phyloP scores from a whole-genome alignment of 2,888 invertebrate species.

The Graphium colonna region DNA sequence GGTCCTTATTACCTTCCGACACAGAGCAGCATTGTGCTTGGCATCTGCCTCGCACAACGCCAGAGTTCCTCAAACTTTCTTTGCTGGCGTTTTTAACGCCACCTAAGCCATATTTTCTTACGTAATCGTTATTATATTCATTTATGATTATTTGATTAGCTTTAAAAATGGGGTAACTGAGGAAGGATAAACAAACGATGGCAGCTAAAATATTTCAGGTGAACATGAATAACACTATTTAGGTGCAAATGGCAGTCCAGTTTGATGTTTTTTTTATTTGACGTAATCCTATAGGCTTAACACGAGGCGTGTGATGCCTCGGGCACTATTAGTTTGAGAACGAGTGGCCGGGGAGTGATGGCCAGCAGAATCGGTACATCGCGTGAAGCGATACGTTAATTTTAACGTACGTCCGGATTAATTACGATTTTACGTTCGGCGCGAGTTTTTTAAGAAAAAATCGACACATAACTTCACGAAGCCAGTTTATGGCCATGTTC shows the following conservation, averaged over 20 bases:
- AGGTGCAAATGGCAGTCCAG: no score
- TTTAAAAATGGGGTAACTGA: no score
- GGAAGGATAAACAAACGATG: no score
- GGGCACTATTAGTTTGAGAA: background rate
- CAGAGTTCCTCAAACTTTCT: slow-evolving; percentile 10
- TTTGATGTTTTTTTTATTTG: no score
- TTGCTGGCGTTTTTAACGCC: no score
- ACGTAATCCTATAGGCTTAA: no score
- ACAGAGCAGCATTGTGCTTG: slow-evolving; percentile 13
- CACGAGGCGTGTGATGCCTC: no score
- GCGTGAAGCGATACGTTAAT: slow-evolving; percentile 28
- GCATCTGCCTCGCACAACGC: background rate
- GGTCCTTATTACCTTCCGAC: slow-evolving; percentile 12
- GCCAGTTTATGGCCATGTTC: slow-evolving; percentile 3
- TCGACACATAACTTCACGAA: slow-evolving; percentile 7
- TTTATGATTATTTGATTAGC: no score
- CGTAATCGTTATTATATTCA: no score
- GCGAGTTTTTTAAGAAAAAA: slow-evolving; percentile 20
- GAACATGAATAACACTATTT: no score
- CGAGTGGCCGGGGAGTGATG: background rate
- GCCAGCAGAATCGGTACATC: slow-evolving; percentile 19
- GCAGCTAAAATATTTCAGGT: no score
- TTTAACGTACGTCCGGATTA: slow-evolving; percentile 18
- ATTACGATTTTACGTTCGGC: slow-evolving; percentile 20
- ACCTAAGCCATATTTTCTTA: no score